Conservation (phyloP, 2,797 vertebrate species). For the Chiroxiphia lanceolata region DNA sequence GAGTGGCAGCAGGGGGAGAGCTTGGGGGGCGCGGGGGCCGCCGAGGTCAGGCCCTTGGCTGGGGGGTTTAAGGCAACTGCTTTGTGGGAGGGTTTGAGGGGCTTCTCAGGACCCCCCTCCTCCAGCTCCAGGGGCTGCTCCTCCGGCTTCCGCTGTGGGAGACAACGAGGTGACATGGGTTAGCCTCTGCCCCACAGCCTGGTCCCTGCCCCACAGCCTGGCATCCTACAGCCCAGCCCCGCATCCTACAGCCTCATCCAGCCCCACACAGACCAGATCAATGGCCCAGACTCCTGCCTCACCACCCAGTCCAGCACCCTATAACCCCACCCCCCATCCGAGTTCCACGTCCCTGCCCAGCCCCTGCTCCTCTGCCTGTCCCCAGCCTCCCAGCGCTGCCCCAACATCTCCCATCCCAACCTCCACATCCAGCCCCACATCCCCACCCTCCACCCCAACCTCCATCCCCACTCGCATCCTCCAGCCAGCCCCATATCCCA, state of each 20-base stretch:
- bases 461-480: not conserved
- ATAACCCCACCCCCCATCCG: not conserved
- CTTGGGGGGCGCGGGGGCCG: constrained; percentile 78
- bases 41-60: constrained; percentile 78
- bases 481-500: no score
- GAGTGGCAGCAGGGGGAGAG: constrained; percentile 92
- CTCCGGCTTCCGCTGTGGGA: constrained; percentile 84
- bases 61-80: constrained; percentile 86
- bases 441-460: not conserved
- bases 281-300: not conserved
- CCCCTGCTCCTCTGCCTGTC: not conserved
- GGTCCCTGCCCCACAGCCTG: no score
- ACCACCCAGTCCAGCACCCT: rapidly evolving
- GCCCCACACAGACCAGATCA: not conserved
- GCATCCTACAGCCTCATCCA: not conserved
- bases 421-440: not conserved
- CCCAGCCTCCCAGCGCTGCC: not conserved
- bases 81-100: constrained; percentile 85
- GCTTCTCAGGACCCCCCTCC: constrained; percentile 84
- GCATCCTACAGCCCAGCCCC: not conserved
- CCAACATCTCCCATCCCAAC: not conserved
- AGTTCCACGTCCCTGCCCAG: not conserved
- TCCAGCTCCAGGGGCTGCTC: constrained; percentile 84
- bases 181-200: no score
- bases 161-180: rapidly evolving